Evolutionary conservation across 2,113 vertebrate species (phyloP), one percentile per base, ranked within the genome.

Genomic region (Pachycephala philippinensis): DNA sequence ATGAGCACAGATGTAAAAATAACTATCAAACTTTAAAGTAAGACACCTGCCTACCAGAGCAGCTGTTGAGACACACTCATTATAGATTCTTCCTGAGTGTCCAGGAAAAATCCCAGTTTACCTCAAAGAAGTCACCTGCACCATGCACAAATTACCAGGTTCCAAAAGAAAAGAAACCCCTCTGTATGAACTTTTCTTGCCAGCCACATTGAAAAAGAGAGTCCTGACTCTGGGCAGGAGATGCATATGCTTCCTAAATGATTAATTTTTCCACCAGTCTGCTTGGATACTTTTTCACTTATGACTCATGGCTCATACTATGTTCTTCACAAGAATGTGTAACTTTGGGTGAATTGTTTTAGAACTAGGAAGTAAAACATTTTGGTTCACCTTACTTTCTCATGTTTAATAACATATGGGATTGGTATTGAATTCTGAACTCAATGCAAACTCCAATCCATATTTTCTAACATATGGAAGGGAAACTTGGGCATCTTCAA

Each of bases 231-330:
- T 37, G 16, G 14, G 26, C 44, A 63, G 22, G 40, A 66, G 15
- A 59, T 37, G 20, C 4, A 2, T 54, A 33, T 0, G 1, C 24
- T 81, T 77, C 37, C 30, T 7, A 4, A 66, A 57, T 24, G 1
- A 76, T 45, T 70, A 0, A 22, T 79, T 90, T 81, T 50, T 17
- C 60, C 23, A 33, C 11, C 5, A 12, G 9, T 37, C 28, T 77
- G 49, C 37, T 57, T 57, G 20, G 56, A 45, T 49, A 78, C 65
- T 79, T 70, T 82, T 40, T 47, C n/a, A 68, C 23, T 63, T 56
- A 24, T 24, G 15, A 74, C 21, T 74, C 44, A 47, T 8, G 27
- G 37, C 31, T 77, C 14, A 66, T 24, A 26, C 15, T 9, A 1
- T 28, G 5, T 57, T 82, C 63, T 71, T 42, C 61, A 79, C 16